Base-by-base conservation (phyloP, 2,888 invertebrate species). In the Sphaerophoria taeniata region DNA sequence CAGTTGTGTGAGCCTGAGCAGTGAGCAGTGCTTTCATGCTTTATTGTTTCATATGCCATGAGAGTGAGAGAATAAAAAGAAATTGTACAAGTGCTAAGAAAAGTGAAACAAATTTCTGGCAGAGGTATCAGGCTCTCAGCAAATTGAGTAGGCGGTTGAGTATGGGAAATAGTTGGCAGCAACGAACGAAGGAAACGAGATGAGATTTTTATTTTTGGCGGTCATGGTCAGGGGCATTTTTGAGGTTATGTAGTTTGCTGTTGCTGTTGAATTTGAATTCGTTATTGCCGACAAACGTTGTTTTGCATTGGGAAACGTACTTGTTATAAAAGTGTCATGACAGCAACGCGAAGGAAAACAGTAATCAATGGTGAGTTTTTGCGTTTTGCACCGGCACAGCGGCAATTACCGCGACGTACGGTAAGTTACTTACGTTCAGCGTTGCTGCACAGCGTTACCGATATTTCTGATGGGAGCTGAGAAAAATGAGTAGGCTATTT, bases 361-460 rank as follows among this genome's bases (percentile, higher is more conserved):
- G 24, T 43, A 43, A 33, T 12, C 16, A 45, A 11, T n/a, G 51
- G 34, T 9, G 51, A 70, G 34, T 43, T 43, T 43, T 43, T 43
- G 43, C 67, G 36, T 58, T 43, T 31, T 9, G 12, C 12, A 43
- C 39, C 24, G 24, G 1, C 24, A 24, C 24, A 58, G 45, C 76
- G 39, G 60, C 76, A 49, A 51, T 39, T 61, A 39, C 24, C 63
- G 73, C 72, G 74, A 24, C 24, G 24, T 24, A 24, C 24, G 24
- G 24, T 24, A 24, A 24, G 24, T 24, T 36, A 72, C 73, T 83
- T 86, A 82, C 83, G 86, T 82, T 71, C 73, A 70, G 79, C 87
- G 87, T 81, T 88, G 89, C 89, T 89, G 90, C 90, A 90, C 89
- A 90, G 89, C 89, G 89, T 91, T 92, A 91, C 92, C 91, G 91